Base-by-base conservation (phyloP, 2,888 invertebrate genomes). In the Drosophila fungiperda region DNA sequence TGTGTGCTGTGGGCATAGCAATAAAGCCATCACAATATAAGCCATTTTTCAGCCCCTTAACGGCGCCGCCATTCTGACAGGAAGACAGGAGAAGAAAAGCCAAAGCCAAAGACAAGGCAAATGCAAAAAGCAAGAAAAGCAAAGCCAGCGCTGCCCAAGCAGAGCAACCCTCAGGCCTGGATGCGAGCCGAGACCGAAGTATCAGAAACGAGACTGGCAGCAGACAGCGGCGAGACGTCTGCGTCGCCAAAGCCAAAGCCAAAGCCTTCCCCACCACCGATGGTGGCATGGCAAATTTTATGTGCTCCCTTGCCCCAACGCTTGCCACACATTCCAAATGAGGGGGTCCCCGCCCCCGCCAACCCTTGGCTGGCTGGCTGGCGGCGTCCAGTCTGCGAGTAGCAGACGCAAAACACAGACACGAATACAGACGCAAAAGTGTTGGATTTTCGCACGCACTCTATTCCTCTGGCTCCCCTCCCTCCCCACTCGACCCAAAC, bases 361-460 rank as follows among this genome's bases (percentile, higher is more conserved):
- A 48, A 54, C 61, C 58, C 50, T 68, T n/a, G 60, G 55, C 65
- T 48, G 82, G 85, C 85, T 52, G 65, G 53, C 68, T 55, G 83
- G 87, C 82, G 89, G 87, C 89, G 89, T 81, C 79, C 84, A 85
- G 89, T 83, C 81, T 83, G 87, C 71, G 69, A 68, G 66, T 70
- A 72, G 72, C 68, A 77, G 72, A 63, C 64, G 33, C 53, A 57
- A 68, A 50, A 33, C 59, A 50, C 59, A 71, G 67, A 64, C 68
- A 66, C 59, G 42, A 64, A 61, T 38, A 53, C 55, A 65, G 78
- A 57, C 63, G 52, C 62, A 71, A 70, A 75, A 82, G 86, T 87
- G 88, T 85, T 88, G 88, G 77, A 74, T 89, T 85, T 85, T 89
- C 88, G 88, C 90, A 89, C 88, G 88, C 86, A 87, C 67, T 69